These are phyloP conservation scores for Cyclina sinensis DNA, from an alignment of 1,140 invertebrate genomes.

Conservation along the genomic window DNA sequence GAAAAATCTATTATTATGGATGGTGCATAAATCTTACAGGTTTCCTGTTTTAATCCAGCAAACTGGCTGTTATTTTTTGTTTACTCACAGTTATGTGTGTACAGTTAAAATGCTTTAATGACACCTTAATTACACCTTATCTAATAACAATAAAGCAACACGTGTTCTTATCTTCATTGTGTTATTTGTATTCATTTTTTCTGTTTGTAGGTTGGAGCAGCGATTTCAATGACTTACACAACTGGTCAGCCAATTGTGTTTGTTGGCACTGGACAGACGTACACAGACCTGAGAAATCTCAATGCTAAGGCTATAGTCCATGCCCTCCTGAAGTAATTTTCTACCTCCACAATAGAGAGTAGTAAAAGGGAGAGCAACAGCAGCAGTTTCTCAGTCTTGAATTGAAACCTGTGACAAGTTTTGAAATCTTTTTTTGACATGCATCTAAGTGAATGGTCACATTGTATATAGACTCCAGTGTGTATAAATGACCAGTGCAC, in stretches of 20 bases:
- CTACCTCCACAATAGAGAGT: constrained; percentile 21
- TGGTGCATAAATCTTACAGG: too few species aligned
- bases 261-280: constrained; percentile 99
- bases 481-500: background rate
- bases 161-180: too few species aligned
- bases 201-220: constrained; percentile 95
- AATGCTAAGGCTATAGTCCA: constrained; percentile 99
- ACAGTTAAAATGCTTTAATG: too few species aligned
- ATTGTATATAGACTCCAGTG: background rate
- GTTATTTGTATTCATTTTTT: too few species aligned
- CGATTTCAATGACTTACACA: constrained; percentile 99
- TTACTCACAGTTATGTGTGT: too few species aligned
- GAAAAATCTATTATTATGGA: too few species aligned
- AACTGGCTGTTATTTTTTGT: too few species aligned
- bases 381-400: background rate
- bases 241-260: constrained; percentile 99
- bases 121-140: too few species aligned
- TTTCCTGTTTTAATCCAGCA: too few species aligned
- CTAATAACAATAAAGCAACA: too few species aligned
- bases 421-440: background rate
- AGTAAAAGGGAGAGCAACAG: background rate
- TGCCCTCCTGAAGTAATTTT: constrained; percentile 94
- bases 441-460: background rate
- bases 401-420: background rate
- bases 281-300: constrained; percentile 98